These are phyloP conservation scores for Ictalurus punctatus DNA, from an alignment of 2,113 vertebrate genomes.

Conservation along the genomic window DNA sequence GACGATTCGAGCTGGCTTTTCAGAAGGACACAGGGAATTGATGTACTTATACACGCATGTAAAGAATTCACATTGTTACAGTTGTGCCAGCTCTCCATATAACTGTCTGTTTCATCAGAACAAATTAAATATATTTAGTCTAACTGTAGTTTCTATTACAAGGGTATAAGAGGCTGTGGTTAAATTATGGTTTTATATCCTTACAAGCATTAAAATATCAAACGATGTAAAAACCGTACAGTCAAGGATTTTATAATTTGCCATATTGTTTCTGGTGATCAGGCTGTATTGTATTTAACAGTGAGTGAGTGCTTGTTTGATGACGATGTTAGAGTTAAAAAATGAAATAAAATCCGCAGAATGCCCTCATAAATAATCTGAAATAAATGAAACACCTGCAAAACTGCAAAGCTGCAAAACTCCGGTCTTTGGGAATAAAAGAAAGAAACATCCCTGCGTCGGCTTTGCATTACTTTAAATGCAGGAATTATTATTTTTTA, in stretches of 20 bases:
- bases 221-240: neutral
- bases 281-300: neutral
- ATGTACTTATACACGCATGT: neutral
- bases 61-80: neutral
- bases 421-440: neutral
- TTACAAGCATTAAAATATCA: neutral
- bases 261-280: neutral
- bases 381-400: neutral
- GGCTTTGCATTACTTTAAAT: neutral
- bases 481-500: neutral
- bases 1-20: neutral
- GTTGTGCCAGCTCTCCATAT: neutral
- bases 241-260: neutral
- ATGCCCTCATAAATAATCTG: neutral
- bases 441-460: neutral
- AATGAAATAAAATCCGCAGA: too few relatives aligned
- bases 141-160: neutral
- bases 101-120: neutral
- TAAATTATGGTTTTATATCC: neutral
- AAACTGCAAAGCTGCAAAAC: neutral
- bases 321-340: neutral
- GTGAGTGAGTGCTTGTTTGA: neutral
- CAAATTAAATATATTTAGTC: neutral
- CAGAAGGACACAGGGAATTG: neutral
- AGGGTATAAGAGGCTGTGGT: neutral